These are phyloP conservation scores for Cheilosia variabilis DNA, from an alignment of 2,888 invertebrate species.

Conservation along the genomic window DNA sequence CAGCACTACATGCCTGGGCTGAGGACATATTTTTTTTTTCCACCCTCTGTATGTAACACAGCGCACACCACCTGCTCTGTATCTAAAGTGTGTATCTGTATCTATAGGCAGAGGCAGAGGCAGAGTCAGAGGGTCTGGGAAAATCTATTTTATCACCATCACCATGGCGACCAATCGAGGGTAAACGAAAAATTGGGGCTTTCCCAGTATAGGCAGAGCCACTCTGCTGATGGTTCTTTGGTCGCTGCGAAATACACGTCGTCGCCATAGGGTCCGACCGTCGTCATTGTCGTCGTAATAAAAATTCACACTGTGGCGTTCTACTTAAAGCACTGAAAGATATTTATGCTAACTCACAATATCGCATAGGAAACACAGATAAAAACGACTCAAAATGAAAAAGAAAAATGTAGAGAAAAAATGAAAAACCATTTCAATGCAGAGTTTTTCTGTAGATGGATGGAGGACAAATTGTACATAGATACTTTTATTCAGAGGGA, in stretches of 20 bases:
- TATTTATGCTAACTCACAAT: slow-evolving; percentile 69
- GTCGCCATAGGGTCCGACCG: slow-evolving; percentile 47
- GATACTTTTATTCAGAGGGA: slow-evolving; percentile 44
- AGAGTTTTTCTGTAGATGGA: slow-evolving; percentile 54
- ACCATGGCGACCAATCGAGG: slow-evolving; percentile 83
- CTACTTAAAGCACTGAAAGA: slow-evolving; percentile 60
- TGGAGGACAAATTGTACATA: slow-evolving; percentile 70
- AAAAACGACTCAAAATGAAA: slow-evolving; percentile 32
- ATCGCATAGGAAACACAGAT: slow-evolving; percentile 74
- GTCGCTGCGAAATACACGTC: slow-evolving; percentile 38
- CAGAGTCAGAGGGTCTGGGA: slow-evolving; percentile 76
- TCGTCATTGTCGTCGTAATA: slow-evolving; percentile 52
- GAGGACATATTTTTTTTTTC: slow-evolving; percentile 24
- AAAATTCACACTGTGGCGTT: slow-evolving; percentile 65
- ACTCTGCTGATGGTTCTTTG: slow-evolving; percentile 29
- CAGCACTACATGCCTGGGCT: slow-evolving; percentile 6
- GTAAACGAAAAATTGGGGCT: slow-evolving; percentile 81
- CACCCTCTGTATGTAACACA: slow-evolving; percentile 33
- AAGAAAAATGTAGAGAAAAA: background rate
- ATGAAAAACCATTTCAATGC: slow-evolving; percentile 36
- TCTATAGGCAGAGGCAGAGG: slow-evolving; percentile 36
- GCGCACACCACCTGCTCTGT: slow-evolving; percentile 38
- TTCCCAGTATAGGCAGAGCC: slow-evolving; percentile 78
- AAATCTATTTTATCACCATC: slow-evolving; percentile 84
- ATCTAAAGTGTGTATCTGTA: slow-evolving; percentile 67